Conservation (phyloP, 2,797 vertebrate genomes). For the Catamblyrhynchus diadema region DNA sequence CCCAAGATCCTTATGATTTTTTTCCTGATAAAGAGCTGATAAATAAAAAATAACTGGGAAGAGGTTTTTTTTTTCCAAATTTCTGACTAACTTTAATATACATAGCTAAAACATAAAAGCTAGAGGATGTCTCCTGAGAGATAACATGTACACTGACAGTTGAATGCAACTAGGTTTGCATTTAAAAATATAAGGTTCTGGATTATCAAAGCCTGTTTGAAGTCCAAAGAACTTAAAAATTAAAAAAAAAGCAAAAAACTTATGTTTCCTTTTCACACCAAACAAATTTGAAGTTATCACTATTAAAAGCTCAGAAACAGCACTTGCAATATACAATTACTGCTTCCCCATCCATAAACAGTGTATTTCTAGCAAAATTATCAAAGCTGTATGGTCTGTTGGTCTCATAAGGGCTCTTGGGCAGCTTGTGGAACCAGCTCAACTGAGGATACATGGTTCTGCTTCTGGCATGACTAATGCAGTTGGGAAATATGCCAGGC, state of each 20-base stretch:
- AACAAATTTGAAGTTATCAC: not conserved
- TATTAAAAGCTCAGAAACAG: not conserved
- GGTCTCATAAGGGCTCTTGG: slow-evolving; percentile 1
- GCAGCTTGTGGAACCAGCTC: slow-evolving; percentile 12
- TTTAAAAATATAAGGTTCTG: not conserved
- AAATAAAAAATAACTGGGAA: not conserved
- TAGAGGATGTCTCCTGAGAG: not conserved
- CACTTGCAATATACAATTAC: not conserved
- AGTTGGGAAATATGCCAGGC: slow-evolving; percentile 20
- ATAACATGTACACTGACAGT: not conserved
- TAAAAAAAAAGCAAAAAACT: not conserved
- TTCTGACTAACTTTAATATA: not conserved
- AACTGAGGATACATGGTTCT: not conserved
- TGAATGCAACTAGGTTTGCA: not conserved
- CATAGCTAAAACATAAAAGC: not conserved
- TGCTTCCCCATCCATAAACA: not conserved
- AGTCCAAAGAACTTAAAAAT: not conserved
- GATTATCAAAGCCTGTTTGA: not conserved
- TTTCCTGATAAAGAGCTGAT: not conserved
- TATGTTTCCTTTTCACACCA: not conserved
- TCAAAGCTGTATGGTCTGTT: not conserved
- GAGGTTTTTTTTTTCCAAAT: not conserved
- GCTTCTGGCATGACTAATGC: slow-evolving; percentile 39
- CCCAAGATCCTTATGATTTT: accelerated
- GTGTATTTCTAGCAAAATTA: slow-evolving; percentile 22